A percentile compares a stretch with the other conserved stretches of the same genome.
These are phyloP conservation scores for Drosophila merina DNA, from an alignment of 2,888 invertebrate genomes.

Conservation along the genomic window DNA sequence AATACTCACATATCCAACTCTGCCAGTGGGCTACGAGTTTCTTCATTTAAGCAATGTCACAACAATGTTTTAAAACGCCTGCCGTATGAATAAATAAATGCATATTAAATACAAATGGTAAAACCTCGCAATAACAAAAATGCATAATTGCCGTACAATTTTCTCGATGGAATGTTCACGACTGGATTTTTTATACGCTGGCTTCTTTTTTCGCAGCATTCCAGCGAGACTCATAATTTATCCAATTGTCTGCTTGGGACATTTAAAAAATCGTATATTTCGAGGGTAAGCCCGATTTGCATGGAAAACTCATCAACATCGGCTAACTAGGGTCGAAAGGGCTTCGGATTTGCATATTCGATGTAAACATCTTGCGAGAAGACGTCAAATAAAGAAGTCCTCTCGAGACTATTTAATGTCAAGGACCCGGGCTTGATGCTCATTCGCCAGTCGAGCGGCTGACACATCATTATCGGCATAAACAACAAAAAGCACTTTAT, in stretches of 20 bases:
- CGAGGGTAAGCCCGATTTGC: slow-evolving; percentile 53
- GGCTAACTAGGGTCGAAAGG: slow-evolving; percentile 37
- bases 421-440: slow-evolving; percentile 4
- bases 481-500: slow-evolving; percentile 74
- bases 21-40: neutral
- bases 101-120: slow-evolving; percentile 65
- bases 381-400: slow-evolving; percentile 56
- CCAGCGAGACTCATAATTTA: slow-evolving; percentile 39
- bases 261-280: slow-evolving; percentile 55
- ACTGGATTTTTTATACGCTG: neutral
- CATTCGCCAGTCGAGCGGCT: slow-evolving; percentile 23
- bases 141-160: slow-evolving; percentile 53
- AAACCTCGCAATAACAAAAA: slow-evolving; percentile 44
- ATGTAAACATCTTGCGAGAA: slow-evolving; percentile 36
- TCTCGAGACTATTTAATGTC: slow-evolving; percentile 11
- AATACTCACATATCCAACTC: neutral
- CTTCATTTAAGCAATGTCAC: slow-evolving; percentile 40
- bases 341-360: slow-evolving; percentile 14
- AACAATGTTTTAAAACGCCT: slow-evolving; percentile 49
- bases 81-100: slow-evolving; percentile 65
- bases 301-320: slow-evolving; percentile 60
- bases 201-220: slow-evolving; percentile 8
- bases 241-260: slow-evolving; percentile 46
- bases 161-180: slow-evolving; percentile 11
- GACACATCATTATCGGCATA: slow-evolving; percentile 73